phyloP scores from a whole-genome alignment of 92 coral and sea anemone species.

The Siderastrea radians region DNA sequence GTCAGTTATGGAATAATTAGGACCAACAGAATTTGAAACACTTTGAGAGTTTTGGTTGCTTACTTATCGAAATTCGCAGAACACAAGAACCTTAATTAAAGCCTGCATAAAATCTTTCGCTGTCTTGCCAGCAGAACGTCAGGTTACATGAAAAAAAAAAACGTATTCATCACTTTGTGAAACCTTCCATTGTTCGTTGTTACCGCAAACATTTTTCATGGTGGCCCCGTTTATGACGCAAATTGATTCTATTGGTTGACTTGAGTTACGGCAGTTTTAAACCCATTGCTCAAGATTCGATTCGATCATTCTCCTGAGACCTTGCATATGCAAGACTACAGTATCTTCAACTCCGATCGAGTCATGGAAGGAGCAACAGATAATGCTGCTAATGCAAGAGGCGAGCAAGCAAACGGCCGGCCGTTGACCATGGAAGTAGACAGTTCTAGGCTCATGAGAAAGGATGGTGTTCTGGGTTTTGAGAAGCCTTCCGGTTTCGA shows the following conservation, averaged over 20 bases:
- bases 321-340: constrained; percentile 1
- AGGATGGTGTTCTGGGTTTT: constrained; percentile 21
- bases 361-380: constrained; percentile 12
- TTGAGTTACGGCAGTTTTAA: background rate
- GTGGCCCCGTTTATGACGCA: background rate
- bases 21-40: background rate
- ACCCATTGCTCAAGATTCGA: constrained; percentile 6
- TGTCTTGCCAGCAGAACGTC: no score
- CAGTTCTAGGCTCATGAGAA: background rate
- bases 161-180: no score
- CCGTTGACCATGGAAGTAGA: constrained; percentile 18
- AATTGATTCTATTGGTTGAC: constrained; percentile 3
- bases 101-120: constrained; percentile 3
- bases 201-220: constrained; percentile 1
- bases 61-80: background rate
- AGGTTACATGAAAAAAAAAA: no score
- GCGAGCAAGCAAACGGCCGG: constrained; percentile 12
- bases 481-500: constrained; percentile 20
- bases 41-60: background rate
- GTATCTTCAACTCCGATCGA: constrained; percentile 15
- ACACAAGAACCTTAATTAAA: constrained; percentile 1
- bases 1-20: background rate
- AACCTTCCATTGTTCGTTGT: no score
- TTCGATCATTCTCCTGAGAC: constrained; percentile 16
- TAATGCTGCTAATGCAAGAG: constrained; percentile 1